These are phyloP conservation scores for Spongilla lacustris DNA, from an alignment of 37 sponge, comb jelly and placozoan genomes.

Conservation along the genomic window DNA sequence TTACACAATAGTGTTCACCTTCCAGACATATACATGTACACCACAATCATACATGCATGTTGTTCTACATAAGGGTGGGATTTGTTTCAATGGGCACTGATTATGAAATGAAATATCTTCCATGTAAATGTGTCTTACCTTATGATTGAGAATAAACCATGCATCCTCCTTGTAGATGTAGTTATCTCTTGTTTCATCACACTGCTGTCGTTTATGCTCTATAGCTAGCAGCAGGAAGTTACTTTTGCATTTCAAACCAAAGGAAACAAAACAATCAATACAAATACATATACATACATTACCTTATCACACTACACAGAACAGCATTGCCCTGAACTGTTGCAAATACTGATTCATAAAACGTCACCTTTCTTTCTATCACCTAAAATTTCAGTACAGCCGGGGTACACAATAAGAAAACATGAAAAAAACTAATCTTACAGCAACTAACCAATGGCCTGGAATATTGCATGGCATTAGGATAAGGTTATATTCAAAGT, in stretches of 20 bases:
- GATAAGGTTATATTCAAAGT: not conserved
- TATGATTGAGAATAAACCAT: too few species aligned
- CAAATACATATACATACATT: not conserved
- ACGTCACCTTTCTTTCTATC: not conserved
- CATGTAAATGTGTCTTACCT: too few species aligned
- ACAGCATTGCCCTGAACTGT: not conserved
- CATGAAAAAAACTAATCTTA: not conserved
- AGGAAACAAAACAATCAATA: not conserved
- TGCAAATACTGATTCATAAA: not conserved
- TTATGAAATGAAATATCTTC: not conserved
- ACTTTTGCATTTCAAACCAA: not conserved
- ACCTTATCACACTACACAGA: not conserved
- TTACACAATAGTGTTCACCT: not conserved
- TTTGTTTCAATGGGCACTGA: not conserved
- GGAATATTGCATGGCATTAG: not conserved
- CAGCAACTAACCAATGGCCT: not conserved
- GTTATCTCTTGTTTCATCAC: not conserved
- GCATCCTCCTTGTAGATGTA: not conserved
- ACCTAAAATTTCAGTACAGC: not conserved
- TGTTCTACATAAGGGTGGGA: not conserved
- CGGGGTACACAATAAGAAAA: not conserved
- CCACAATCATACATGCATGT: not conserved
- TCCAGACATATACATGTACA: not conserved
- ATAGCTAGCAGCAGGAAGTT: conserved; percentile 1
- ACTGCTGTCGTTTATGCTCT: not conserved